Conservation (phyloP, 1,140 invertebrate species). For the Colletes latitarsis region DNA sequence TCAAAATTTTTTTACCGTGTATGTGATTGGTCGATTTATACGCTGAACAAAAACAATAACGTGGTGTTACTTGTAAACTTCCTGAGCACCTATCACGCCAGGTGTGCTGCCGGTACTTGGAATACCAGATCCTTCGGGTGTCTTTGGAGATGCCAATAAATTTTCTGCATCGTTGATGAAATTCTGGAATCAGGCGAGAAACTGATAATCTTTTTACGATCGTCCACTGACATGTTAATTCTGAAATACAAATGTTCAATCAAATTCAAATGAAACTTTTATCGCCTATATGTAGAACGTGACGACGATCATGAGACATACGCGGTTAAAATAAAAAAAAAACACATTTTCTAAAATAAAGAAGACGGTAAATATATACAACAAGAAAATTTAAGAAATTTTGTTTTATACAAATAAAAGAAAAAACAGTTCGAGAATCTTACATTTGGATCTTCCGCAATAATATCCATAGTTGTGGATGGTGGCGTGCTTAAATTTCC, state of each 20-base stretch:
- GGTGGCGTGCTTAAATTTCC: slow-evolving; percentile 70
- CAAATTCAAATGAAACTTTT: too few relatives aligned
- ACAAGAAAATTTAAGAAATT: too few relatives aligned
- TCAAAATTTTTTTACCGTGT: neutral
- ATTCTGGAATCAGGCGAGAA: slow-evolving; percentile 81
- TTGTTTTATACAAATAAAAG: too few relatives aligned
- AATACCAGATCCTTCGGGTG: slow-evolving; percentile 83
- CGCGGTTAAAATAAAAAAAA: neutral
- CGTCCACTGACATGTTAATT: neutral
- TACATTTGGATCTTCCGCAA: slow-evolving; percentile 91
- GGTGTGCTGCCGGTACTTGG: slow-evolving; percentile 87
- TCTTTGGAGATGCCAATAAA: slow-evolving; percentile 87
- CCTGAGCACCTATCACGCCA: slow-evolving; percentile 96
- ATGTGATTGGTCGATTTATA: neutral
- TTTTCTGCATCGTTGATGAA: slow-evolving; percentile 91
- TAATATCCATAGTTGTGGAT: slow-evolving; percentile 82
- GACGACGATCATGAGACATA: too few relatives aligned
- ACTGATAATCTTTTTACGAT: neutral
- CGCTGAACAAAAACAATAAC: neutral
- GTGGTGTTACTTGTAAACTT: slow-evolving; percentile 92
- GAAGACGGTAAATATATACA: neutral
- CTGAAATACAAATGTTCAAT: neutral
- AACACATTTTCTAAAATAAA: neutral
- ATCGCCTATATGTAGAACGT: too few relatives aligned
- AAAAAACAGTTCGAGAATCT: slow-evolving; percentile 70